A percentile compares a stretch with the other conserved stretches of the same genome.
phyloP scores from a whole-genome alignment of 2,797 vertebrate species.

The Lagodon rhomboides region DNA sequence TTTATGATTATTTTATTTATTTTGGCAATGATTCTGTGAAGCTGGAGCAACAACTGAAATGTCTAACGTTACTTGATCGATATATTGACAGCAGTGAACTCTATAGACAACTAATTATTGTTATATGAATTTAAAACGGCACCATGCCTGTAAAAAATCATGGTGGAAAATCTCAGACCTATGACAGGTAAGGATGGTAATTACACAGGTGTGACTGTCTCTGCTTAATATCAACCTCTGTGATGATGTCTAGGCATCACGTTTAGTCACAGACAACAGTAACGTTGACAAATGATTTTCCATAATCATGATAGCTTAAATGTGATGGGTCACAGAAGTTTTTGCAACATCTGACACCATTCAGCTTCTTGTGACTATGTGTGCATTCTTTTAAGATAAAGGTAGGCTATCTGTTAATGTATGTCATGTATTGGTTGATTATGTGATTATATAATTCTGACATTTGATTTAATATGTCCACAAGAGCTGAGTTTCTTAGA shows the following conservation, averaged over 20 bases:
- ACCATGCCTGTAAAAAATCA: background rate
- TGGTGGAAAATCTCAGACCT: no score
- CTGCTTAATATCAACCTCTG: background rate
- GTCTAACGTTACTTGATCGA: no score
- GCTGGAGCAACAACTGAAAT: no score
- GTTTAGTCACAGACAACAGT: no score
- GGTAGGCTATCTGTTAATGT: no score
- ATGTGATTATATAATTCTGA: no score
- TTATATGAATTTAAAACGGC: background rate
- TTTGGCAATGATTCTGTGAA: no score
- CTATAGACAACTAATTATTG: background rate
- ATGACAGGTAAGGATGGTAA: background rate
- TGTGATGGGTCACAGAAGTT: background rate
- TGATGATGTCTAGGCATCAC: background rate
- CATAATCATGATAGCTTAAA: background rate
- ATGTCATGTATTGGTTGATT: no score
- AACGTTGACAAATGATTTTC: background rate
- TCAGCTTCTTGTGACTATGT: background rate
- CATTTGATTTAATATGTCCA: no score
- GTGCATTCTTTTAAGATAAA: no score
- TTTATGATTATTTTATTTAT: no score
- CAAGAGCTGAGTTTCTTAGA: no score
- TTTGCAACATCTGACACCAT: background rate
- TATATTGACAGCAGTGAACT: background rate
- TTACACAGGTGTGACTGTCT: background rate